Evolutionary conservation across 1,140 invertebrate species (phyloP), one percentile per base, ranked within the genome.

Genomic region (Drosophila eugracilis): DNA sequence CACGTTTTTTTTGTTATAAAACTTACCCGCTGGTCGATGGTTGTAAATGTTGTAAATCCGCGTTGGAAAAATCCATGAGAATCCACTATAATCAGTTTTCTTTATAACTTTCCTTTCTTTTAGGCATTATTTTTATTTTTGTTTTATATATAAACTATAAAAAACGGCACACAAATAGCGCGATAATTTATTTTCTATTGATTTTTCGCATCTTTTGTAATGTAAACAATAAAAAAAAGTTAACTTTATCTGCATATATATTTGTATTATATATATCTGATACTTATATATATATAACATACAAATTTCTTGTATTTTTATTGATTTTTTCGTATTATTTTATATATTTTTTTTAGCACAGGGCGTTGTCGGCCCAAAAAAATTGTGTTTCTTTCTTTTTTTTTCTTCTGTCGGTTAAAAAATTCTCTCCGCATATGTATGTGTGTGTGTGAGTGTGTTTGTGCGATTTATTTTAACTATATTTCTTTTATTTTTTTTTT

Each of bases 291-390:
- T 48, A 15, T 32, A 49, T 30, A n/a, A n/a, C n/a, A n/a, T n/a
- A n/a, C n/a, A n/a, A n/a, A n/a, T n/a, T n/a, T n/a, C n/a, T 30
- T 22, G 12, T 34, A 4, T 22, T 19, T 15, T 22, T 15, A 9
- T 19, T 14, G 26, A 32, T 32, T 32, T 4, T 32, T 12, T 32
- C 12, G 21, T 62, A 24, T 24, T 22, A 19, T 26, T 14, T 28
- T 17, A 5, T n/a, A 10, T 30, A 12, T 14, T 37, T 55, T 39
- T 30, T 58, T 57, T 41, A 28, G 54, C 36, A 62, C 54, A 42
- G 59, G 59, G 59, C 59, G 59, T 58, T 62, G 59, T 62, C 54
- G 21, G 54, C 19, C 26, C 36, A 42, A 60, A 62, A 62, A 59
- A 19, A 62, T 19, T 60, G 24, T 10, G n/a, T 60, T 54, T 37